Evolutionary conservation across 1,140 invertebrate species (phyloP), one percentile per base, ranked within the genome.

Genomic region (Phortica variegata): DNA sequence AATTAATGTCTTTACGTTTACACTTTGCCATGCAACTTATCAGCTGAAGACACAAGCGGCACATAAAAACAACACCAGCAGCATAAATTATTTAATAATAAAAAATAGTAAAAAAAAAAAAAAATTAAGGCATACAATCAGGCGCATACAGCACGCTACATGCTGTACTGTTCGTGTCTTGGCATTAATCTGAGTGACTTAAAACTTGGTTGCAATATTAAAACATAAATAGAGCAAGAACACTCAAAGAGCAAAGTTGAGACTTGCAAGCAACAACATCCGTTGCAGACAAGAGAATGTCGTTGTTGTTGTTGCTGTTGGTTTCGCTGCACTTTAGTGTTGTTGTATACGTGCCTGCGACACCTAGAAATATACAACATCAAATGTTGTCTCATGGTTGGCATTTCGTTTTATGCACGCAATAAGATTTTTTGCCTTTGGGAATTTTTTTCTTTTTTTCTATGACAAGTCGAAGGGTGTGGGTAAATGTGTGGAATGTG

Each of bases 311-410:
- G n/a, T n/a, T n/a, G n/a, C n/a, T 49, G 21, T 20, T 45, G 43
- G 56, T 32, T 40, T 49, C 48, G 54, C 41, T 61, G 56, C 43
- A 52, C n/a, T n/a, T n/a, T n/a, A n/a, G n/a, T n/a, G n/a, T n/a
- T n/a, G n/a, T n/a, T 59, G 50, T 37, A 50, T 53, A 66, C 62
- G 62, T 66, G 62, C 50, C 41, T 56, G 62, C 56, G 56, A 61
- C 62, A 66, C 62, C 62, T 66, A 66, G 66, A 60, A 53, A 38
- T 40, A 68, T 68, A 44, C 56, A 68, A 62, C 59, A 60, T 29
- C 6, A 29, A 29, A 29, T 29, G 26, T 29, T 29, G 26, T 29
- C 12, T 29, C 26, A 29, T 29, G 12, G 6, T 29, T 29, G 6
- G 26, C 6, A 29, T 29, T 29, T 29, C 12, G 26, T 29, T 29